Evolutionary conservation across 2,113 vertebrate genomes (phyloP).

Genomic region (Sardina pilchardus): DNA sequence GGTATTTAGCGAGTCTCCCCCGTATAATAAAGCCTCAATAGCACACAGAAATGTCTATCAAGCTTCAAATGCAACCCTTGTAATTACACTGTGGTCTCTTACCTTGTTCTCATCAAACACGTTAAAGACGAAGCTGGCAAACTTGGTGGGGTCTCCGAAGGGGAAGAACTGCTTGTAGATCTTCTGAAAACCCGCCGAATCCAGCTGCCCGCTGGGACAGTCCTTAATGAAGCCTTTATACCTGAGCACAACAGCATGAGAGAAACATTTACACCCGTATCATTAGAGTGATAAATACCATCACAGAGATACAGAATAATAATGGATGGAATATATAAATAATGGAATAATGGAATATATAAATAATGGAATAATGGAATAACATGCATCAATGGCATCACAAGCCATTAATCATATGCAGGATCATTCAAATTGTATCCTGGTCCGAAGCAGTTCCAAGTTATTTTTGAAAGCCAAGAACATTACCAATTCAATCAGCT

Average conservation of each 20-base stretch:
- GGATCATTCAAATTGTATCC: not conserved
- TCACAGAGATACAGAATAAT: too few relatives aligned
- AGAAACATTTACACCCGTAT: not conserved
- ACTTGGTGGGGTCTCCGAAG: slow-evolving; percentile 85
- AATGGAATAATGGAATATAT: too few relatives aligned
- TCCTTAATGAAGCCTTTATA: slow-evolving; percentile 91
- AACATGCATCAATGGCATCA: not conserved
- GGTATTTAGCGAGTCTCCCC: too few relatives aligned
- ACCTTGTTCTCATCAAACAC: slow-evolving; percentile 90
- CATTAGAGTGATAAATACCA: not conserved
- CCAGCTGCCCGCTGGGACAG: slow-evolving; percentile 86
- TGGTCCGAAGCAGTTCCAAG: not conserved
- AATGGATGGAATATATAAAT: too few relatives aligned
- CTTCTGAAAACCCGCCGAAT: slow-evolving; percentile 84
- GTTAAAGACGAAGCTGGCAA: slow-evolving; percentile 87
- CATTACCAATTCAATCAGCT: not conserved
- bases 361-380: too few relatives aligned
- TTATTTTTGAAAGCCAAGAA: not conserved
- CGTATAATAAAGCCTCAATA: too few relatives aligned
- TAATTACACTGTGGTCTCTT: not conserved
- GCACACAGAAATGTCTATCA: not conserved
- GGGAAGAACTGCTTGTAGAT: slow-evolving; percentile 92
- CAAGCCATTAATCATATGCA: not conserved
- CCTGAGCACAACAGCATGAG: slow-evolving; percentile 58
- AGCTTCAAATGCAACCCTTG: not conserved